phyloP scores from a whole-genome alignment of 2,113 vertebrate genomes.

The Sylvilagus bachmani region DNA sequence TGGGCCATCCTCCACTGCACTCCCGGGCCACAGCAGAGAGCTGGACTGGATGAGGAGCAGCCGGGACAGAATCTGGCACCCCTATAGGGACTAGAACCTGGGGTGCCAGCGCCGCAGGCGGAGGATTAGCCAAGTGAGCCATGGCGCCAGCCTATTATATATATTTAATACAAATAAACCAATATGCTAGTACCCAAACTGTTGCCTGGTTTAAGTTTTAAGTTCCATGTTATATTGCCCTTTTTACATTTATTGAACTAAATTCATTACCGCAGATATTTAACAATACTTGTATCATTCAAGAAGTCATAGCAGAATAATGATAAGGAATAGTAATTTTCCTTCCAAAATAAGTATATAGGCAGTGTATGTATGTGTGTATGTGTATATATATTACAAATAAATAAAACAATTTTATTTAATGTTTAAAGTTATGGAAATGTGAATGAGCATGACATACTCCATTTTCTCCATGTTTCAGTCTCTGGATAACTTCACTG shows the following conservation, averaged over 20 bases:
- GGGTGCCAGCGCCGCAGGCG: too few relatives aligned
- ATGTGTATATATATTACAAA: too few relatives aligned
- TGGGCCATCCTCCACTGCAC: too few relatives aligned
- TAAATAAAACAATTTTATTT: too few relatives aligned
- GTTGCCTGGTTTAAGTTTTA: constrained; percentile 31
- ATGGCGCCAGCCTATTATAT: neutral
- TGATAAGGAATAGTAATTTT: neutral
- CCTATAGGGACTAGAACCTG: too few relatives aligned
- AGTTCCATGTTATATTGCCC: neutral
- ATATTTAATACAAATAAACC: neutral
- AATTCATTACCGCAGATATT: neutral
- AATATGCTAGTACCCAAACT: neutral
- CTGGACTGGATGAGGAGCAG: too few relatives aligned
- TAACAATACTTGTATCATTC: neutral
- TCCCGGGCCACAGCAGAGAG: too few relatives aligned
- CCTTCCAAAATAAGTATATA: neutral
- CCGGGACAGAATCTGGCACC: too few relatives aligned
- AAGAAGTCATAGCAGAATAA: neutral
- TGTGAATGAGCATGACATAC: too few relatives aligned
- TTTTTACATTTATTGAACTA: neutral
- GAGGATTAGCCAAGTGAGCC: too few relatives aligned
- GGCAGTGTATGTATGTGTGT: neutral
- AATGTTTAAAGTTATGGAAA: neutral
- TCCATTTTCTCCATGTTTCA: neutral
- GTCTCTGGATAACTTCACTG: neutral